Conservation (phyloP, 2,888 invertebrate genomes). For the Shargacucullia verbasci region DNA sequence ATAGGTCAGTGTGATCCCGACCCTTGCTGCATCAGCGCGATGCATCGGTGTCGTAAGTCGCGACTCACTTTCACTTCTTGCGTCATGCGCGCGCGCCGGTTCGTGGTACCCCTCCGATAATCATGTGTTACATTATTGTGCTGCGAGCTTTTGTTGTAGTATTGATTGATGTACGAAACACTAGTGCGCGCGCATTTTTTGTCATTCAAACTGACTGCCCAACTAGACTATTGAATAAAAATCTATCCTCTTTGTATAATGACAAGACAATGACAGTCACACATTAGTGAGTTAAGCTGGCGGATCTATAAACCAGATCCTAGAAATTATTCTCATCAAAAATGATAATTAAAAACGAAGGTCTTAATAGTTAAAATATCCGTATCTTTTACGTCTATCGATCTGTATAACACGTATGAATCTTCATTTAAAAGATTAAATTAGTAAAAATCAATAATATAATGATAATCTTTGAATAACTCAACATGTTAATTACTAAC, state of each 20-base stretch:
- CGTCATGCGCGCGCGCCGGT: constrained; percentile 60
- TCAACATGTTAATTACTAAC: constrained; percentile 44
- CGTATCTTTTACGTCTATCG: not conserved
- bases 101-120: constrained; percentile 57
- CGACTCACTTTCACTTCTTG: constrained; percentile 83
- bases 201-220: too few relatives aligned
- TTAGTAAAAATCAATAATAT: not conserved
- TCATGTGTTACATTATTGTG: constrained; percentile 60
- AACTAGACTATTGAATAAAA: too few relatives aligned
- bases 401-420: not conserved
- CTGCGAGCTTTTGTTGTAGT: constrained; percentile 47
- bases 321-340: too few relatives aligned
- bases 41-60: constrained; percentile 83
- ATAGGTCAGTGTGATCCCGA: constrained; percentile 63
- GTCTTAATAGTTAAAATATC: not conserved
- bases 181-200: too few relatives aligned
- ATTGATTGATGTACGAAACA: constrained; percentile 18
- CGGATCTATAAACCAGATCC: not conserved
- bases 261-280: too few relatives aligned
- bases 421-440: constrained; percentile 2
- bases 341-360: not conserved
- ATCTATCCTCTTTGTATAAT: too few relatives aligned
- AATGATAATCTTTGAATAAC: constrained; percentile 13
- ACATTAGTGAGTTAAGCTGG: too few relatives aligned
- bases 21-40: constrained; percentile 80